A percentile compares a stretch with the other conserved stretches of the same genome.
Conservation (phyloP, 2,888 invertebrate genomes). For the Apotomis betuletana region DNA sequence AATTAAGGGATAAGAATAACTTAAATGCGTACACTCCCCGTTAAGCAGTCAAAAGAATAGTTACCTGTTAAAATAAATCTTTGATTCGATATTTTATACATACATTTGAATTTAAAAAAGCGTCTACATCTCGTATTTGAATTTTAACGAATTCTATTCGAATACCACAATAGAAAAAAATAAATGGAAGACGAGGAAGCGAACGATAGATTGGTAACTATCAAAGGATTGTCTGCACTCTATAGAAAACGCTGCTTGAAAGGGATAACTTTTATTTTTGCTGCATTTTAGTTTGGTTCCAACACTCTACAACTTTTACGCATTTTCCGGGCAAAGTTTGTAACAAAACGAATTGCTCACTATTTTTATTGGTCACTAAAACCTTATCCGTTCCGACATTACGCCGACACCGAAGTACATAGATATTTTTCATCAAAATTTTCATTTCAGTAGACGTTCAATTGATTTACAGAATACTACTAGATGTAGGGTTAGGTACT, state of each 20-base stretch:
- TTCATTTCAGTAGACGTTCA: too few species aligned
- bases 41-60: too few species aligned
- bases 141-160: constrained; percentile 1
- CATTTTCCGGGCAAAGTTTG: background rate
- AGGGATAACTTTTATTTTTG: constrained; percentile 17
- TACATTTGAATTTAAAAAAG: too few species aligned
- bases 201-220: background rate
- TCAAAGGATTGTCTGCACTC: constrained; percentile 8
- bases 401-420: too few species aligned
- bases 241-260: constrained; percentile 1
- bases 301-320: background rate
- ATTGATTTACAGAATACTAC: too few species aligned
- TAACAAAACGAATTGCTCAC: background rate
- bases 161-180: constrained; percentile 2
- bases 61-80: too few species aligned
- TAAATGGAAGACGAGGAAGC: background rate
- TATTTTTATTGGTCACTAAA: background rate
- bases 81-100: too few species aligned
- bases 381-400: background rate
- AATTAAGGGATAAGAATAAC: too few species aligned
- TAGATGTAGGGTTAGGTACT: too few species aligned
- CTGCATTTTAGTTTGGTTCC: constrained; percentile 6
- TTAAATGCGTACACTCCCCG: too few species aligned
- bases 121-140: background rate
- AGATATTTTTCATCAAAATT: too few species aligned